Evolutionary conservation across 2,888 invertebrate species (phyloP).

Genomic region (Oscheius sp.): DNA sequence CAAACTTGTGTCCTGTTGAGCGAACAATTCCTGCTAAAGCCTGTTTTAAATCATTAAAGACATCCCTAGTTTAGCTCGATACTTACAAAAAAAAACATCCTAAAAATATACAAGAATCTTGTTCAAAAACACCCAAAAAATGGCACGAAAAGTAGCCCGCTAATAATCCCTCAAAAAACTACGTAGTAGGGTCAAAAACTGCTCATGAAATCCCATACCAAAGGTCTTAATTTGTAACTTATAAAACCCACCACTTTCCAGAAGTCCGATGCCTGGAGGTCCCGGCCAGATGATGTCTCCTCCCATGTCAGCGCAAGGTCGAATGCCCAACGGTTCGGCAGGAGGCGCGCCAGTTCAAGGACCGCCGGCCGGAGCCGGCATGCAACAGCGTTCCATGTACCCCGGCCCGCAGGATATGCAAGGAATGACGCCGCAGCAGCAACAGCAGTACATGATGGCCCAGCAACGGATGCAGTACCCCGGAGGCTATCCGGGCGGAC

Average conservation of each 20-base stretch:
- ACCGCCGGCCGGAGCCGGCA: slow-evolving; percentile 6
- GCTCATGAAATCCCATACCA: too few relatives aligned
- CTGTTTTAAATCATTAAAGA: too few relatives aligned
- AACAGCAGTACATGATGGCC: slow-evolving; percentile 11
- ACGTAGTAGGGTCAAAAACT: too few relatives aligned
- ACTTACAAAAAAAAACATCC: too few relatives aligned
- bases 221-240: too few relatives aligned
- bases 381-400: slow-evolving; percentile 26
- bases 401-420: slow-evolving; percentile 22
- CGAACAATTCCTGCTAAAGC: too few relatives aligned
- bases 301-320: slow-evolving; percentile 38
- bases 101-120: too few relatives aligned
- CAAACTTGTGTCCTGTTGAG: too few relatives aligned
- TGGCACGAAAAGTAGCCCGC: too few relatives aligned
- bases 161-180: too few relatives aligned
- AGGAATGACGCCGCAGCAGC: slow-evolving; percentile 15
- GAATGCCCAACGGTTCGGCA: slow-evolving; percentile 38
- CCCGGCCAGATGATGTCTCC: slow-evolving; percentile 49
- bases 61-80: too few relatives aligned
- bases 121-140: too few relatives aligned
- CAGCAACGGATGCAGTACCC: slow-evolving; percentile 15
- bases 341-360: slow-evolving; percentile 38
- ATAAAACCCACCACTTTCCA: neutral
- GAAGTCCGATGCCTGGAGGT: slow-evolving; percentile 49
- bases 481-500: slow-evolving; percentile 8